Conservation (phyloP, 2,797 vertebrate genomes). For the Cyprinella venusta region DNA sequence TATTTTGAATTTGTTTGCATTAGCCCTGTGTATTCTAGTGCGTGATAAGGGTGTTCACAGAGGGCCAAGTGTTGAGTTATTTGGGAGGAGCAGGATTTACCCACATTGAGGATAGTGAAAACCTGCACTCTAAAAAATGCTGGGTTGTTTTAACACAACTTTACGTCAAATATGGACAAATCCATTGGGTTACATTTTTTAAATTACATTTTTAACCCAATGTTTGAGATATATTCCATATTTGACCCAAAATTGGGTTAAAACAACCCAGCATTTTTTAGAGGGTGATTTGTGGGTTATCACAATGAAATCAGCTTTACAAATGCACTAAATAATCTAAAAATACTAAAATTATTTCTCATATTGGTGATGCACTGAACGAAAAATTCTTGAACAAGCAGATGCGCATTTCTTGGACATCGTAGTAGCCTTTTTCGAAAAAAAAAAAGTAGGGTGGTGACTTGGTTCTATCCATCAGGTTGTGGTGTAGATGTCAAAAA, state of each 20-base stretch:
- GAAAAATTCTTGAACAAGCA: background rate
- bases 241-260: too few species aligned
- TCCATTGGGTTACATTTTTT: too few species aligned
- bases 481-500: background rate
- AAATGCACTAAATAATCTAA: background rate
- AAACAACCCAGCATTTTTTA: too few species aligned
- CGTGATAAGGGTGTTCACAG: constrained; percentile 15
- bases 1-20: constrained; percentile 56
- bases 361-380: background rate
- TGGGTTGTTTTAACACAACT: too few species aligned
- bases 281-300: too few species aligned
- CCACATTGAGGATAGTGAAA: background rate
- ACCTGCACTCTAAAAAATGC: too few species aligned
- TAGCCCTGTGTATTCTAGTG: constrained; percentile 42
- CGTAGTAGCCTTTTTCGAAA: background rate
- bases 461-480: background rate
- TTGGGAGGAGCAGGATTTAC: background rate
- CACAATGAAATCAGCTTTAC: background rate
- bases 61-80: background rate
- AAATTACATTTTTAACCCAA: too few species aligned
- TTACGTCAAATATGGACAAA: too few species aligned
- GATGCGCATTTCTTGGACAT: too few species aligned
- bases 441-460: background rate
- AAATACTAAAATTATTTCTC: background rate
- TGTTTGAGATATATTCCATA: too few species aligned